phyloP scores from a whole-genome alignment of 2,888 invertebrate species.

The Brassicogethes aeneus region DNA sequence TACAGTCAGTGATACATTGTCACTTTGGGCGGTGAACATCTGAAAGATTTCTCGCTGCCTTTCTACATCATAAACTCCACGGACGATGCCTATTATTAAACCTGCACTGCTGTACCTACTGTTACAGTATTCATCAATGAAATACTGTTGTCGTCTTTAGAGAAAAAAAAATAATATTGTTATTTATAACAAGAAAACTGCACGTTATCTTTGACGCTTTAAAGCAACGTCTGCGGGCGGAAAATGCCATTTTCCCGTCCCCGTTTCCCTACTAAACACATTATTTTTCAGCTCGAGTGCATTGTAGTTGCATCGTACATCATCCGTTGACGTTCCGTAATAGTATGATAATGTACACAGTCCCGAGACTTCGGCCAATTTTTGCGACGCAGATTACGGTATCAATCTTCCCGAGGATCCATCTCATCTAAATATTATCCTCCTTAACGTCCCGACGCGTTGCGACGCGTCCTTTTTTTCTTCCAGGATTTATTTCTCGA shows the following conservation, averaged over 20 bases:
- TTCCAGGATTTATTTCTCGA: too few relatives aligned
- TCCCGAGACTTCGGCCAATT: slow-evolving; percentile 39
- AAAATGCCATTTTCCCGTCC: slow-evolving; percentile 1
- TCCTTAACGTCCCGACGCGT: too few relatives aligned
- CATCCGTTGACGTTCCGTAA: slow-evolving; percentile 43
- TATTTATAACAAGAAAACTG: too few relatives aligned
- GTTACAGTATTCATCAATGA: too few relatives aligned
- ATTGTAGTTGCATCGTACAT: slow-evolving; percentile 38
- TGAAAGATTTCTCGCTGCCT: slow-evolving; percentile 15
- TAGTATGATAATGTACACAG: slow-evolving; percentile 45
- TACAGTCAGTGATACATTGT: slow-evolving; percentile 20
- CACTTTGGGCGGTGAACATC: slow-evolving; percentile 19
- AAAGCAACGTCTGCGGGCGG: neutral
- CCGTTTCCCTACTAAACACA: slow-evolving; percentile 18
- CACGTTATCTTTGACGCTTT: too few relatives aligned
- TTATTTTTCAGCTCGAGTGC: slow-evolving; percentile 38
- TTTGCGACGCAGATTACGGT: slow-evolving; percentile 44
- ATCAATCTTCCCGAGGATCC: slow-evolving; percentile 37
- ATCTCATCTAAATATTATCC: neutral
- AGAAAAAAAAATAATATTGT: too few relatives aligned
- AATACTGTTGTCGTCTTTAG: too few relatives aligned
- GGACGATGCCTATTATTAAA: neutral
- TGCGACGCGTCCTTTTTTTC: too few relatives aligned
- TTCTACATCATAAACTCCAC: slow-evolving; percentile 15
- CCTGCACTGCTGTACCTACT: neutral